These are phyloP conservation scores for Chamaetylas fuelleborni DNA, from an alignment of 2,113 vertebrate genomes.

Conservation along the genomic window DNA sequence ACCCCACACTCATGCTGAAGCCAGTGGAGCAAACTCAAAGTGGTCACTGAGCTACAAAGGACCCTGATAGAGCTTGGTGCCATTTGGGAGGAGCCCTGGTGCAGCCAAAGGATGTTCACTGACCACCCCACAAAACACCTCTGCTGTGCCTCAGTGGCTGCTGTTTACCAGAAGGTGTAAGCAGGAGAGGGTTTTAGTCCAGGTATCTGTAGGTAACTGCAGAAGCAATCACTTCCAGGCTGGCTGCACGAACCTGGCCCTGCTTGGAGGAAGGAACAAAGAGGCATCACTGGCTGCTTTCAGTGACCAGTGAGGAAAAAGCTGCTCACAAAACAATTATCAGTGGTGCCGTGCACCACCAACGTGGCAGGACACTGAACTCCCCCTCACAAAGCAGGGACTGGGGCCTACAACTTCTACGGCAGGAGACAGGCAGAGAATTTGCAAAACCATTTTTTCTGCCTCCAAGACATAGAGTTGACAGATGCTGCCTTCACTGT, in stretches of 20 bases:
- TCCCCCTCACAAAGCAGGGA: neutral
- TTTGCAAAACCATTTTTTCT: neutral
- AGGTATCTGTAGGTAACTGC: neutral
- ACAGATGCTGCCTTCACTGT: neutral
- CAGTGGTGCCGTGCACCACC: too few relatives aligned
- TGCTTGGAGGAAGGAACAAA: neutral
- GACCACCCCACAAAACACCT: fast-evolving
- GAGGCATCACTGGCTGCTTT: neutral
- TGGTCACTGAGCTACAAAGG: neutral
- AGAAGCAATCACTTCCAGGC: neutral
- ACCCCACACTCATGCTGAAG: neutral
- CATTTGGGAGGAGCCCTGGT: neutral
- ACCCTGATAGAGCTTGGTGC: neutral
- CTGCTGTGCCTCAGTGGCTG: neutral
- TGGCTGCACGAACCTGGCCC: neutral
- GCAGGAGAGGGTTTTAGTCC: fast-evolving
- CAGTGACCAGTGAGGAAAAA: neutral
- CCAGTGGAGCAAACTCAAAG: neutral
- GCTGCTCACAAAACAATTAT: neutral
- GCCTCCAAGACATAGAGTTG: neutral
- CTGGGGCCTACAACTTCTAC: neutral
- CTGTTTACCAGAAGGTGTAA: neutral
- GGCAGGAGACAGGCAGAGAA: neutral
- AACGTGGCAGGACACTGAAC: neutral
- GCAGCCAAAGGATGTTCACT: neutral